These are phyloP conservation scores for Synergus itoensis DNA, from an alignment of 2,888 invertebrate species.

Conservation along the genomic window DNA sequence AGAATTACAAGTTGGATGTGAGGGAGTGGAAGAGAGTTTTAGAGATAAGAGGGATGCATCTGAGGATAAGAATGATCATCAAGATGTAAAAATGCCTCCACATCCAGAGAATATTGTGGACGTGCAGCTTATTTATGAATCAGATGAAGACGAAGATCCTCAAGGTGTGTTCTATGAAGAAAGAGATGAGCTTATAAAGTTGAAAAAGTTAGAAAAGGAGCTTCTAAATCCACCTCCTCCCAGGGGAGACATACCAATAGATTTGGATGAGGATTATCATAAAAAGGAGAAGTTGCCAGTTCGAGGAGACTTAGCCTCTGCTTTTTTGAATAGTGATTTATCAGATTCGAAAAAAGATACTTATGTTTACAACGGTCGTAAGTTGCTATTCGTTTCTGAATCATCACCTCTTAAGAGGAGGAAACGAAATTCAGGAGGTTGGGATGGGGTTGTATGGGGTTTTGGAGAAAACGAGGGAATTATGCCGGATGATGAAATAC, in stretches of 20 bases:
- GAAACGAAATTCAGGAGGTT: background rate
- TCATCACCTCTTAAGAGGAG: conserved; percentile 43
- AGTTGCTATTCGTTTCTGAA: conserved; percentile 39
- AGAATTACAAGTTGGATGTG: conserved; percentile 70
- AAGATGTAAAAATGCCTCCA: conserved; percentile 35
- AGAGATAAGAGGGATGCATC: conserved; percentile 56
- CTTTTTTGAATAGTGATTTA: conserved; percentile 8
- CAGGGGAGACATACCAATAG: conserved; percentile 68
- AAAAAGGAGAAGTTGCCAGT: conserved; percentile 42
- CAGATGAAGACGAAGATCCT: conserved; percentile 58
- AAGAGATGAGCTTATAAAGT: conserved; percentile 67
- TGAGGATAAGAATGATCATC: background rate
- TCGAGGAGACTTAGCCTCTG: conserved; percentile 66
- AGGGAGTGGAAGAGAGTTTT: conserved; percentile 62
- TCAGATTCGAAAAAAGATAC: conserved; percentile 19
- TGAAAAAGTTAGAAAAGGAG: conserved; percentile 60
- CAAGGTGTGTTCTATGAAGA: conserved; percentile 63
- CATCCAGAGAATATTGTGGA: background rate
- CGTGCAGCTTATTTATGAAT: conserved; percentile 52
- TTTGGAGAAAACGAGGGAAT: conserved; percentile 69
- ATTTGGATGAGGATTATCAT: conserved; percentile 34
- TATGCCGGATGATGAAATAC: conserved; percentile 41
- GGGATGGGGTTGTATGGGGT: conserved; percentile 64
- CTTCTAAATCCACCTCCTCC: conserved; percentile 51
- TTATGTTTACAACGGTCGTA: background rate